Evolutionary conservation across 2,888 invertebrate genomes (phyloP).

Genomic region (Folsomia manolachei): DNA sequence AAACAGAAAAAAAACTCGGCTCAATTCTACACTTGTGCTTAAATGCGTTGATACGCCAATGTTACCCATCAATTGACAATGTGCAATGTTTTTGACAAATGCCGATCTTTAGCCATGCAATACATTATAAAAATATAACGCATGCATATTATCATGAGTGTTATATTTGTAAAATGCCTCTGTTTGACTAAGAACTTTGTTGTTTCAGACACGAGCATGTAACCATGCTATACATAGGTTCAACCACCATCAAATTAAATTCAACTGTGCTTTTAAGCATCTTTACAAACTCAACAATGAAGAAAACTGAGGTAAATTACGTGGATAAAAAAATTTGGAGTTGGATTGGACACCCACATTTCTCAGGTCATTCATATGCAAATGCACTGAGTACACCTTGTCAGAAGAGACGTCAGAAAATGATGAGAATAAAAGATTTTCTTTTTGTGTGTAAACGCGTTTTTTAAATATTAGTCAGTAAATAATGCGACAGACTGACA

Average conservation of each 20-base stretch:
- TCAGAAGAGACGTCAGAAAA: conserved; percentile 15
- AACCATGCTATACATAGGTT: too few relatives aligned
- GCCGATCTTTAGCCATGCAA: too few relatives aligned
- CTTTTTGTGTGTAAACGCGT: not conserved
- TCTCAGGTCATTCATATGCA: not conserved
- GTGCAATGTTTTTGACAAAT: too few relatives aligned
- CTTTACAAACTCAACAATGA: not conserved
- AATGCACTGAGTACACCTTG: not conserved
- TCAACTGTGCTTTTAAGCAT: not conserved
- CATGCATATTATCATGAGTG: too few relatives aligned
- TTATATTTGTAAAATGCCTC: too few relatives aligned
- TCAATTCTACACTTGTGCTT: too few relatives aligned
- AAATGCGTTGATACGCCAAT: too few relatives aligned
- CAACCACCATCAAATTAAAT: not conserved
- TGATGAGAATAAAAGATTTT: conserved; percentile 13
- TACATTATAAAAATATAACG: too few relatives aligned
- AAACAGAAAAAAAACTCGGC: too few relatives aligned
- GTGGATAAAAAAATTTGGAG: not conserved
- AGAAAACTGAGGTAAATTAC: not conserved
- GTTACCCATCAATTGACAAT: too few relatives aligned
- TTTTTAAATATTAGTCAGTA: conserved; percentile 3
- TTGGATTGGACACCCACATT: conserved; percentile 5
- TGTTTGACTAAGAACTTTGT: too few relatives aligned
- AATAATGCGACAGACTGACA: conserved; percentile 27
- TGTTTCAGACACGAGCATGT: too few relatives aligned